Evolutionary conservation across 64 coral and sea anemone genomes (phyloP).

Genomic region (Dendrophyllia cribrosa): DNA sequence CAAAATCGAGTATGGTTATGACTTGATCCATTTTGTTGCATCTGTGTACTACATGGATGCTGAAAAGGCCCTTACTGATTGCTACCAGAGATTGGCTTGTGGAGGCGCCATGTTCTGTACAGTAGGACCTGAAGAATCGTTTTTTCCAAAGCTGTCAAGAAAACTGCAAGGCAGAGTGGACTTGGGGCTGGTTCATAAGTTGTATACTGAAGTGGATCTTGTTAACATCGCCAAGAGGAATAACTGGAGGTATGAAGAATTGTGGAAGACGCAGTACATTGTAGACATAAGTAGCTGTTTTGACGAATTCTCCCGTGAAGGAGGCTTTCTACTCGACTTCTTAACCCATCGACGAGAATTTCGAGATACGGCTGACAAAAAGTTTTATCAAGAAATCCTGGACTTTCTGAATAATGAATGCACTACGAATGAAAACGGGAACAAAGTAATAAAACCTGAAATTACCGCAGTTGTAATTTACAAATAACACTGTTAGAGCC

Average conservation of each 20-base stretch:
- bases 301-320: conserved; percentile 40
- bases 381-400: conserved; percentile 6
- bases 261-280: conserved; percentile 3
- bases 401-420: conserved; percentile 35
- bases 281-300: conserved; percentile 59
- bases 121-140: conserved; percentile 21
- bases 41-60: conserved; percentile 51
- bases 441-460: background rate
- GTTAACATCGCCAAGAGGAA: conserved; percentile 8
- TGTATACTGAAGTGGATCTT: conserved; percentile 53
- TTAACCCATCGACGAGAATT: conserved; percentile 56
- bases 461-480: background rate
- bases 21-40: background rate
- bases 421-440: conserved; percentile 3
- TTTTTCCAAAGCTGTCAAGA: conserved; percentile 57
- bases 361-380: conserved; percentile 20
- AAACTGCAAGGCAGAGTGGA: conserved; percentile 29
- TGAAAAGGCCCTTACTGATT: conserved; percentile 1
- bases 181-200: conserved; percentile 20
- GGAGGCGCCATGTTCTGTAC: conserved; percentile 53
- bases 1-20: background rate
- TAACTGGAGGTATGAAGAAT: conserved; percentile 34
- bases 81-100: conserved; percentile 14
- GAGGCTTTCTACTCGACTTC: conserved; percentile 53
- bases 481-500: no score